Evolutionary conservation across 1,140 invertebrate genomes (phyloP), one percentile per base, ranked within the genome.

Genomic region (Pentalonia nigronervosa): DNA sequence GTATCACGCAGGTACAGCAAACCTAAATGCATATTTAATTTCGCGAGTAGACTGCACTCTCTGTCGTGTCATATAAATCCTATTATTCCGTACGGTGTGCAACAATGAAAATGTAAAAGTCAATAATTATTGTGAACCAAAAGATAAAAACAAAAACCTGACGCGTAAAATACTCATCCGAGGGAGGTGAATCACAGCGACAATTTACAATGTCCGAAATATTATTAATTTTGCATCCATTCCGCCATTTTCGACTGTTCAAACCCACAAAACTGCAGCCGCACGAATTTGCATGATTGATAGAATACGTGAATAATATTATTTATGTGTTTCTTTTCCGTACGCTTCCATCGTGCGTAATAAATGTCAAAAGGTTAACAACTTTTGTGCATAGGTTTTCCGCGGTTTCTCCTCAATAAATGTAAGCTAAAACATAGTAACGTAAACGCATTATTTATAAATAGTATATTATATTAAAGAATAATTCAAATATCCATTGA

Each of bases 101-200:
- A 86, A 47, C 23, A 86, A 87, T 87, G 45, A 87, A 48, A 87
- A 48, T 48, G 17, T 48, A 48, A 87, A 87, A 87, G 83, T 86
- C 23, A 41, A 86, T 41, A 41, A 41, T 86, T 41, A 41, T 23
- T 23, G 23, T 41, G 36, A 7, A 2, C 36, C 36, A 0, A 9
- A 81, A 34, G 21, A 81, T 67, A 67, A 67, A 67, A 67, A 67
- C n/a, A 67, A 67, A 41, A n/a, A 67, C 60, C 60, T 67, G 9
- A 45, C 21, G 8, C 21, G 36, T 84, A 41, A 84, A n/a, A 67
- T 4, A 67, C 30, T 67, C 25, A 0, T 60, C 30, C 25, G 11
- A n/a, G 60, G 8, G 60, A 67, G 30, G 30, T 67, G 30, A 81
- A 81, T 36, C 21, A 25, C 21, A 21, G 36, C 21, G 81, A 41